A percentile compares a stretch with the other conserved stretches of the same genome.
Conservation (phyloP, 1,140 invertebrate species). For the Pseudomyrmex dendroicus region DNA sequence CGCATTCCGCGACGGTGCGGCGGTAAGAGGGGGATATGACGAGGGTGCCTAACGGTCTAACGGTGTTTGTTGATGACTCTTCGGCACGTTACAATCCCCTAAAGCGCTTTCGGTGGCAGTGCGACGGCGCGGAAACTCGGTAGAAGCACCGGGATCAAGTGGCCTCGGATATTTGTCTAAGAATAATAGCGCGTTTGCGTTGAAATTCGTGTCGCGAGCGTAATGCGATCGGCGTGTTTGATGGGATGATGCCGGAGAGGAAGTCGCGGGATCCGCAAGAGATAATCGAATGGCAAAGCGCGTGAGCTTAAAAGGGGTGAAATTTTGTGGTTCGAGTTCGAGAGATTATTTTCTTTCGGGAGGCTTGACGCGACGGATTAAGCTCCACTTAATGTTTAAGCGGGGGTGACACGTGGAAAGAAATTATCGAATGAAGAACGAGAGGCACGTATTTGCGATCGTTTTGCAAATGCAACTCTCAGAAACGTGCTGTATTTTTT, state of each 20-base stretch:
- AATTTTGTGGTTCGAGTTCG: neutral
- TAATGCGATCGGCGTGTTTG: conserved; percentile 50
- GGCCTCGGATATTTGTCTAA: conserved; percentile 39
- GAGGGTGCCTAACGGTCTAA: conserved; percentile 61
- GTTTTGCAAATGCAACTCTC: neutral
- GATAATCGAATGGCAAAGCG: conserved; percentile 23
- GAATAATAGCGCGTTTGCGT: conserved; percentile 42
- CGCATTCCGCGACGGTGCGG: conserved; percentile 65
- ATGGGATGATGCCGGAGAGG: neutral
- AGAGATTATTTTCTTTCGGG: neutral
- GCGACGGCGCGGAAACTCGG: conserved; percentile 19
- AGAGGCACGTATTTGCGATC: neutral
- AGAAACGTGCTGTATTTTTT: neutral
- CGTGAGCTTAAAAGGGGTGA: conserved; percentile 24
- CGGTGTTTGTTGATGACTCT: conserved; percentile 68
- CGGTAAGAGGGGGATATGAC: conserved; percentile 26
- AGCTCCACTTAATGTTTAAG: neutral
- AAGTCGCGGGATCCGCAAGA: conserved; percentile 29
- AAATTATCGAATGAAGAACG: no score
- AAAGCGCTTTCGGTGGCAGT: conserved; percentile 33
- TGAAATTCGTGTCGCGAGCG: conserved; percentile 56
- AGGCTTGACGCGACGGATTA: neutral
- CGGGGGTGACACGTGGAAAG: neutral
- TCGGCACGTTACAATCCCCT: conserved; percentile 59
- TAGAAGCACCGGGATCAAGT: conserved; percentile 48